These are phyloP conservation scores for Prolemur simus DNA, from an alignment of 2,113 vertebrate species.

Conservation along the genomic window DNA sequence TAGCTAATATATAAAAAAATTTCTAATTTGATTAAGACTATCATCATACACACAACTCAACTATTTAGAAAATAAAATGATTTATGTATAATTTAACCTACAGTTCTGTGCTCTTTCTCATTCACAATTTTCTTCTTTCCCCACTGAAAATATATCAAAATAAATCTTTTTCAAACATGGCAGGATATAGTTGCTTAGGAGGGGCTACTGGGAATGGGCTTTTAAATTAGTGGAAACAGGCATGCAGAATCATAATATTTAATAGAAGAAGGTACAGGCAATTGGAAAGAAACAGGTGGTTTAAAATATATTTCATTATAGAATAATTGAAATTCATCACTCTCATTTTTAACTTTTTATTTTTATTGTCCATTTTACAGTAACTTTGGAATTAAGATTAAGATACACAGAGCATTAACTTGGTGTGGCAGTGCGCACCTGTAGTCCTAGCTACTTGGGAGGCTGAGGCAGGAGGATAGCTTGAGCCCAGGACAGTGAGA, in stretches of 20 bases:
- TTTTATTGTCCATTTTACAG: background rate
- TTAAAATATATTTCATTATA: background rate
- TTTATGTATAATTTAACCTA: background rate
- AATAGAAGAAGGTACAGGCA: background rate
- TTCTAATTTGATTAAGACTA: slow-evolving; percentile 7
- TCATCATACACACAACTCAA: background rate
- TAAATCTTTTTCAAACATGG: background rate
- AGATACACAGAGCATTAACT: background rate
- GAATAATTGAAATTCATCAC: background rate
- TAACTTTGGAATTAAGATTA: slow-evolving; percentile 36
- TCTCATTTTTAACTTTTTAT: background rate
- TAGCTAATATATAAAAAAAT: background rate
- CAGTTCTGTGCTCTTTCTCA: background rate
- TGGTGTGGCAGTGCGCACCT: too few species aligned
- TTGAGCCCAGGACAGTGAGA: too few species aligned
- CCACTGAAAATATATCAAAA: background rate
- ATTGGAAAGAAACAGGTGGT: background rate
- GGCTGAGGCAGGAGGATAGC: too few species aligned
- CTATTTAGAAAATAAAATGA: slow-evolving; percentile 2
- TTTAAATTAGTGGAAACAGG: background rate
- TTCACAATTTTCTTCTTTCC: background rate
- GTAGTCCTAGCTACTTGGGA: too few species aligned
- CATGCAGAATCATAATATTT: background rate
- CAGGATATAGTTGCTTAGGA: background rate
- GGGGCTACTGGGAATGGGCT: background rate